A percentile compares a stretch with the other conserved stretches of the same genome.
These are phyloP conservation scores for Drosophila ambigua DNA, from an alignment of 1,140 invertebrate species.

Conservation along the genomic window DNA sequence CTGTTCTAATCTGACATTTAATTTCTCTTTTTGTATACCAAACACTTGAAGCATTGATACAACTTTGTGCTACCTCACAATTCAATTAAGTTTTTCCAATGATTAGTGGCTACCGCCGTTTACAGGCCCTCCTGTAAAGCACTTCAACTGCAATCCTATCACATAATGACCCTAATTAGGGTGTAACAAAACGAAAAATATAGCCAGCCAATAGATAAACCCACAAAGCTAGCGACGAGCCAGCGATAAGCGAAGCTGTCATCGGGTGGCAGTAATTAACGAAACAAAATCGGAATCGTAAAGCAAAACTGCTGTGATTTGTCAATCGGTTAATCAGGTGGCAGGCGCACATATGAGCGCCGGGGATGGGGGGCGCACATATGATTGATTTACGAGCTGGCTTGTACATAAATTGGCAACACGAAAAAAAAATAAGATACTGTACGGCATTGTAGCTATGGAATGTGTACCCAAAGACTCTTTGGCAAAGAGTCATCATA, in stretches of 20 bases:
- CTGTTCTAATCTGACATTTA: not conserved
- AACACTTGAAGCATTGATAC: not conserved
- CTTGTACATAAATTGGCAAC: slow-evolving; percentile 29
- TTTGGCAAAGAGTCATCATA: too few species aligned
- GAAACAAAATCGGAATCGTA: slow-evolving; percentile 7
- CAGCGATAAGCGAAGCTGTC: slow-evolving; percentile 3
- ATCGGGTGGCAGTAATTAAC: slow-evolving; percentile 7
- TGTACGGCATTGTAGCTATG: slow-evolving; percentile 2
- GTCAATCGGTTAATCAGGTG: slow-evolving; percentile 47
- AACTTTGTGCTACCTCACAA: too few species aligned
- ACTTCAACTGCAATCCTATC: slow-evolving; percentile 7
- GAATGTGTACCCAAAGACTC: not conserved
- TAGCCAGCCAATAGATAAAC: slow-evolving; percentile 4
- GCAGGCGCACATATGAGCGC: slow-evolving; percentile 13
- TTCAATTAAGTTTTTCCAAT: too few species aligned
- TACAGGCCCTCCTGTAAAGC: not conserved
- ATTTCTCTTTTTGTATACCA: not conserved
- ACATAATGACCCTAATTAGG: slow-evolving; percentile 24
- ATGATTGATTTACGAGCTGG: slow-evolving; percentile 38
- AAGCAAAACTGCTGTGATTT: slow-evolving; percentile 21
- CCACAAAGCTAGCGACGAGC: not conserved
- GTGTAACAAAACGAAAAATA: slow-evolving; percentile 11
- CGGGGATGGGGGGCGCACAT: slow-evolving; percentile 10
- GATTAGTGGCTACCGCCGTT: not conserved
- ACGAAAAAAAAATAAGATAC: not conserved